These are phyloP conservation scores for Somateria mollissima DNA, from an alignment of 2,797 vertebrate genomes.

Conservation along the genomic window DNA sequence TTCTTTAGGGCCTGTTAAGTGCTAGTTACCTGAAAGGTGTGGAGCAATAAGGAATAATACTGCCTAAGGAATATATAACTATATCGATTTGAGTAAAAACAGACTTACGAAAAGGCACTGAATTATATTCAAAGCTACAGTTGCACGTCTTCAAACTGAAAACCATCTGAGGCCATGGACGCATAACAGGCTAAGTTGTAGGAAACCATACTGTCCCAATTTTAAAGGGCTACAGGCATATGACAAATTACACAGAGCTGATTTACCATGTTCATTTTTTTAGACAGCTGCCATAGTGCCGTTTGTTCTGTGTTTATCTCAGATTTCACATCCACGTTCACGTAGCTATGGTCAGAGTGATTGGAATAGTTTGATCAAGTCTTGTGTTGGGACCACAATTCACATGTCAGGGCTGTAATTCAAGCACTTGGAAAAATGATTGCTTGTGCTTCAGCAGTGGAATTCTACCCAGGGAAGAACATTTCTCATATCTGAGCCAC, in stretches of 20 bases:
- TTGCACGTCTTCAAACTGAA: conserved; percentile 7
- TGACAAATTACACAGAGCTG: conserved; percentile 28
- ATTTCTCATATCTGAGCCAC: not conserved
- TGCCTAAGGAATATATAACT: not conserved
- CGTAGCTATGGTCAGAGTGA: not conserved
- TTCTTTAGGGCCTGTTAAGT: not conserved
- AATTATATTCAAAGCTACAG: conserved; percentile 33
- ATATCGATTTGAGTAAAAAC: not conserved
- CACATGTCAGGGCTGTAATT: not conserved
- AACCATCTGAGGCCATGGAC: not conserved
- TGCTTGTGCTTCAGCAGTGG: not conserved
- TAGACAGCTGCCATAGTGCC: not conserved
- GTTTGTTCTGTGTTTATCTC: not conserved
- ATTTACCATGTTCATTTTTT: conserved; percentile 33
- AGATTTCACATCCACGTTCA: not conserved
- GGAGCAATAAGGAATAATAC: not conserved
- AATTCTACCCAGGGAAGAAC: not conserved
- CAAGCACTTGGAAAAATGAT: not conserved
- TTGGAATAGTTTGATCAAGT: not conserved
- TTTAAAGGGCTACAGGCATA: conserved; percentile 12
- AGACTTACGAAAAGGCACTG: conserved; percentile 37
- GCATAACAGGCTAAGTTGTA: not conserved
- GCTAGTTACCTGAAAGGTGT: not conserved
- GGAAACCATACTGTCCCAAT: not conserved
- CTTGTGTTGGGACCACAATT: not conserved